Base-by-base conservation (phyloP, 2,113 vertebrate species). In the Tilapia sparmanii region DNA sequence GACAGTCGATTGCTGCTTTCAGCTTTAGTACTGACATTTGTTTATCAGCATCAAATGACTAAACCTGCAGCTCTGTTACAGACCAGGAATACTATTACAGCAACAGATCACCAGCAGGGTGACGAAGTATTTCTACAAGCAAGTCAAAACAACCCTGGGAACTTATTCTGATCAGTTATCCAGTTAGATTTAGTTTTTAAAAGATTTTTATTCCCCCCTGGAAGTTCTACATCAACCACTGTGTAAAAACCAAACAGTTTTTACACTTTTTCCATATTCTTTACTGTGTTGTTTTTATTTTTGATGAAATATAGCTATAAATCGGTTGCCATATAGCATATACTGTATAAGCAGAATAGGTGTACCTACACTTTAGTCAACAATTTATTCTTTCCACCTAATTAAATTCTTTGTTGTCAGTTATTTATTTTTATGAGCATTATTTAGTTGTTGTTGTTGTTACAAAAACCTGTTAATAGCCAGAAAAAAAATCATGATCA, bases 181-280 rank as follows among this genome's bases (percentile, higher is more conserved):
- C 4, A 1, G 24, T 31, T 50, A 50, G 71, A 19, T 0, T 18
- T 76, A 0, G 9, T 47, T 76, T 3, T 8, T 7, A 76, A 29
- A 47, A 73, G 40, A 40, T 63, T 35, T 7, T 7, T 19, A 33
- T 61, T 33, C 12, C 1, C 63, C 35, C 12, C 35, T 42, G n/a
- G 40, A 26, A 45, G 68, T 73, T 73, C 45, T 18, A 73, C 15
- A 47, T 2, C 68, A 1, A 45, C 40, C 22, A 18, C 24, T 66
- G 6, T 66, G 61, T 66, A 0, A 66, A 66, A 66, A 35, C 10
- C 1, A 66, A 66, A 38, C 61, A 38, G 24, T 1, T 76, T 45
- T 47, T 76, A 18, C 40, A 47, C 15, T 50, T 76, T 29, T 47
- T 1, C 71, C 42, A 50, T 26, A 19, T 50, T 76, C 6, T 50